Base-by-base conservation (phyloP, 2,113 vertebrate species). In the Numenius arquata region DNA sequence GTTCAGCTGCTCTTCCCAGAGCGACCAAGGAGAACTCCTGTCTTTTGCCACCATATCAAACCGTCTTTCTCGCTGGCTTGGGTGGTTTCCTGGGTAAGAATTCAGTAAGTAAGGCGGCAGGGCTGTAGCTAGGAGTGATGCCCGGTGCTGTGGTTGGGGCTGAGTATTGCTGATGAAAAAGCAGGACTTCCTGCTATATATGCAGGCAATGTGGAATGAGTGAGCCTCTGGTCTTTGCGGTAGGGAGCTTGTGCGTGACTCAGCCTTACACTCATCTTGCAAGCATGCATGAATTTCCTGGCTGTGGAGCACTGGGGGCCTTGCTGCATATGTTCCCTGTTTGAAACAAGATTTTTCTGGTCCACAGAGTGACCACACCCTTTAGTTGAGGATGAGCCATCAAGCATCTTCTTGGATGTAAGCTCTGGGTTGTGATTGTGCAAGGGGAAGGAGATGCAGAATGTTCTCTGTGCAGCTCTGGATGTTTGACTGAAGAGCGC, bases 221-320 rank as follows among this genome's bases (percentile, higher is more conserved):
- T 17, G 12, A 88, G 48, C 17, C 8, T 56, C 66, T 91, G 59
- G 19, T 36, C 65, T 66, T 71, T 87, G 61, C 59, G 56, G 48
- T 43, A 9, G 29, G 48, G 36, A 82, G 76, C 12, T 66, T 16
- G 2, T 38, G n/a, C 36, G 20, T 96, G 89, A 96, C 87, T 95
- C 89, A 91, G 76, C 23, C 59, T 87, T 36, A 56, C 7, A 20
- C 36, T 94, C 80, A 91, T 48, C 59, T 78, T 66, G 45, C 66
- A 95, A 68, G 80, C 21, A 97, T 78, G 80, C 30, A 62, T 89
- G 22, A 81, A 59, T 95, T 95, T 91, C 34, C 70, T 70, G 52
- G 41, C 26, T 70, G 12, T 26, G 30, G 30, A 40, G 41, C 8
- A 52, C 30, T 48, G 12, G 7, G 9, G 18, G 9, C 68, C 52